These are phyloP conservation scores for Plutella xylostella DNA, from an alignment of 2,888 invertebrate genomes.

Conservation along the genomic window DNA sequence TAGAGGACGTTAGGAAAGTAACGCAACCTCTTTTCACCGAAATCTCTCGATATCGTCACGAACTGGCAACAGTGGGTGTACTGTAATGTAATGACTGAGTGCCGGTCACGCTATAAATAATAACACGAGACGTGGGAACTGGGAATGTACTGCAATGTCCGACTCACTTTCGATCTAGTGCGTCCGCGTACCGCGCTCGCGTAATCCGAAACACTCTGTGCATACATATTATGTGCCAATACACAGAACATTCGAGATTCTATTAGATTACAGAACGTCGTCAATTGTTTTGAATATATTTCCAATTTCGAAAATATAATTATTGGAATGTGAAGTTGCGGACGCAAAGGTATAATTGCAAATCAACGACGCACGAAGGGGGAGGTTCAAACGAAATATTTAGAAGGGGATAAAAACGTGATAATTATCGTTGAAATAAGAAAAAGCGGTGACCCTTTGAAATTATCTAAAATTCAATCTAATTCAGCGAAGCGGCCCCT, in stretches of 20 bases:
- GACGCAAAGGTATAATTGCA: too few species aligned
- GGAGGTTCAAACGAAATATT: too few species aligned
- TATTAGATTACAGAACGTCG: too few species aligned
- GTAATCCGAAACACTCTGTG: neutral
- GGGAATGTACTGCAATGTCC: conserved; percentile 14
- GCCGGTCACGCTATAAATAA: conserved; percentile 19
- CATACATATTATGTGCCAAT: neutral
- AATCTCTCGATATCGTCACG: neutral
- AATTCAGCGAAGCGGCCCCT: conserved; percentile 50
- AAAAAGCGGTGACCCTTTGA: conserved; percentile 40
- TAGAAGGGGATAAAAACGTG: neutral
- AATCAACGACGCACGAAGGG: too few species aligned
- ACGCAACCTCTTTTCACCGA: neutral
- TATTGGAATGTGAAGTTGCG: too few species aligned
- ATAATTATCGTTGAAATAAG: conserved; percentile 31
- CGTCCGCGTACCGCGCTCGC: neutral
- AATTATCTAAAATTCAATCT: conserved; percentile 65
- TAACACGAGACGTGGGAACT: conserved; percentile 14
- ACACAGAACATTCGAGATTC: too few species aligned
- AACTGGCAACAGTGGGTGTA: too few species aligned
- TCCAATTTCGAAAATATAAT: too few species aligned
- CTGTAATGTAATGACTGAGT: conserved; percentile 2
- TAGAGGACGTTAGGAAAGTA: too few species aligned
- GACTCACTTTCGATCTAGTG: conserved; percentile 8
- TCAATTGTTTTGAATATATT: too few species aligned